Evolutionary conservation across 2,113 vertebrate species (phyloP), one percentile per base, ranked within the genome.

Genomic region (Lepus timidus): DNA sequence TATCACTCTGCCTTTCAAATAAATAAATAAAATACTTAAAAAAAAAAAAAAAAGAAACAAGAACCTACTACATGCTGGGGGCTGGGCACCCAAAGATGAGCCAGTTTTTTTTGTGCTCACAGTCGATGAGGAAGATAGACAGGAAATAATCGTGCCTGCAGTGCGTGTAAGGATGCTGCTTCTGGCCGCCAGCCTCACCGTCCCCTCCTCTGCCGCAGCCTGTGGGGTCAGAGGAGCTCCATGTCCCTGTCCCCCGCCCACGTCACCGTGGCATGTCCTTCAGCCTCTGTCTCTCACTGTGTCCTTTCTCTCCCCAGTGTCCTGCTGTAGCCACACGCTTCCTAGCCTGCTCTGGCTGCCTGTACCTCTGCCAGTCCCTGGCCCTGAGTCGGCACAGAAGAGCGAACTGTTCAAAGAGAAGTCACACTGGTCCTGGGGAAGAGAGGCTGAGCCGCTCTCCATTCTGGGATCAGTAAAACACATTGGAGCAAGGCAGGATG

Each of bases 401-500:
- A 25, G 20, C 0, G 22, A 64, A 55, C 16, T 85, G 65, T 27
- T 65, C 39, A 4, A 51, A 52, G 65, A 88, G 58, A 44, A 91
- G 25, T 49, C 74, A 36, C 27, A 27, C 8, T 36, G 44, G 31
- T 64, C 2, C 27, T 22, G 79, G 93, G 36, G 71, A 39, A 87
- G 73, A 91, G 88, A 87, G 36, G 58, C 44, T 31, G 27, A 71
- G 76, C 4, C 3, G 6, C 64, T 67, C 52, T 73, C 67, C 5
- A 6, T 68, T n/a, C 58, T 4, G 87, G 81, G 92, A 90, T 75
- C 87, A 82, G 88, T 92, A 91, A 89, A 89, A 94, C 25, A 71
- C 58, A 49, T 52, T 49, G n/a, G 51, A 55, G 44, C 82, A 58
- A 93, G 64, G 80, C 78, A 81, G 67, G 67, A 74, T 0, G 0